phyloP scores from a whole-genome alignment of 2,797 vertebrate species.

The Carapus acus region DNA sequence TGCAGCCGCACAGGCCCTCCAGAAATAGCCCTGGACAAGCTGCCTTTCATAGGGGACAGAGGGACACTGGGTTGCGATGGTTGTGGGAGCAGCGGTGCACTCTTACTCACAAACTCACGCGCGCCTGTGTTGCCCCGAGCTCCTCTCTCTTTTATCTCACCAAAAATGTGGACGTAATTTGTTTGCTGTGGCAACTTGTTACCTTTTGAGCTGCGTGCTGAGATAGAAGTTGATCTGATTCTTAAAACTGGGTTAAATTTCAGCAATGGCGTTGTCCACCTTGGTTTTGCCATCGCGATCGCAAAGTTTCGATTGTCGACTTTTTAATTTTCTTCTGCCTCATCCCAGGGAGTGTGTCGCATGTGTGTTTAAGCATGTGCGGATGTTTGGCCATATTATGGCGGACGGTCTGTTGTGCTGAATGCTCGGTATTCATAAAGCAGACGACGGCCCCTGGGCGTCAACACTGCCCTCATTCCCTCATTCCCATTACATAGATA shows the following conservation, averaged over 20 bases:
- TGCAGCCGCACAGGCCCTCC: conserved; percentile 52
- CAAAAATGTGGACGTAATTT: conserved; percentile 30
- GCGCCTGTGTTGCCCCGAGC: conserved; percentile 12
- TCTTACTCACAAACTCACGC: conserved; percentile 20
- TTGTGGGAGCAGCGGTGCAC: conserved; percentile 20
- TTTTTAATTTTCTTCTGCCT: no score
- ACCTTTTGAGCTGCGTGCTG: conserved; percentile 20
- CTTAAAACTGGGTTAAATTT: conserved; percentile 1
- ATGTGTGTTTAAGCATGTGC: neutral
- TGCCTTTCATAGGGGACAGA: conserved; percentile 60
- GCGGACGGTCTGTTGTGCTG: conserved; percentile 54
- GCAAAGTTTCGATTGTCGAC: no score
- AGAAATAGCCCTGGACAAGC: conserved; percentile 67
- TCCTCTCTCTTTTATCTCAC: conserved; percentile 22
- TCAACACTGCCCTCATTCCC: conserved; percentile 55
- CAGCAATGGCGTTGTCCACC: no score
- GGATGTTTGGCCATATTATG: conserved; percentile 17
- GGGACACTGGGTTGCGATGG: conserved; percentile 29
- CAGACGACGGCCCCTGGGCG: conserved; percentile 50
- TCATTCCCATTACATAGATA: conserved; percentile 51
- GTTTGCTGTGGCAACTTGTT: conserved; percentile 31
- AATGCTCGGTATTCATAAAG: conserved; percentile 68
- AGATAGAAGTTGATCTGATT: conserved; percentile 1
- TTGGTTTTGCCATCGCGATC: no score
- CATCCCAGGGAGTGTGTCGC: conserved; percentile 7